Evolutionary conservation across 1,140 invertebrate genomes (phyloP), one percentile per base, ranked within the genome.

Genomic region (Pollicipes pollicipes): DNA sequence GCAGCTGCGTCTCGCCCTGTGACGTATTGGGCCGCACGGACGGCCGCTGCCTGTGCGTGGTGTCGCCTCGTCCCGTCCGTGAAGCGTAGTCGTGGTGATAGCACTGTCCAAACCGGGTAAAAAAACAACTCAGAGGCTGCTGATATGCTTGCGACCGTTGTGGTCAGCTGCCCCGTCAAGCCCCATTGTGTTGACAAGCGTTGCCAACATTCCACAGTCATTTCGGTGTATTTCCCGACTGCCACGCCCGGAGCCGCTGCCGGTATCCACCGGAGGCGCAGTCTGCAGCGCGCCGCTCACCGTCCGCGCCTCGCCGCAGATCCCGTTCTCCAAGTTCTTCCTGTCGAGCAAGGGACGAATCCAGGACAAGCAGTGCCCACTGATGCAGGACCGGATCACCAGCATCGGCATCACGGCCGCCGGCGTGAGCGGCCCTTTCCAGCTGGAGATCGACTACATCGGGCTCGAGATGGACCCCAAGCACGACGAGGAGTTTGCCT

Each of bases 291-390:
- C 32, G 32, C 4, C 16, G 32, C 16, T 35, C 4, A 35, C 32
- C 4, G 32, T 21, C 24, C 24, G 2, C 24, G 10, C 17, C 21
- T 58, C 10, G 13, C 45, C 79, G 27, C 80, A 90, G 88, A 92
- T 98, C 77, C 96, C 96, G 28, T 95, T 98, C 82, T 94, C 93
- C 8, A 96, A 95, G 80, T 98, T 98, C 79, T 85, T 91, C 70
- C 80, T 93, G 26, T 81, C 84, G 10, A 86, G 85, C 26, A 93
- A 93, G 83, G 95, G 94, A 6, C 79, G 87, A n/a, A 78, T 96
- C 66, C 92, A 96, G 81, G 92, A 96, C 79, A 83, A 81, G 30
- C 95, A 97, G 78, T 74, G 71, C 26, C 76, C 82, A 21, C 78
- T 96, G 29, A 78, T 80, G 0, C 74, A 85, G 27, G 74, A 85